Evolutionary conservation across 2,113 vertebrate species (phyloP).

Genomic region (Dendrocopos noguchii): DNA sequence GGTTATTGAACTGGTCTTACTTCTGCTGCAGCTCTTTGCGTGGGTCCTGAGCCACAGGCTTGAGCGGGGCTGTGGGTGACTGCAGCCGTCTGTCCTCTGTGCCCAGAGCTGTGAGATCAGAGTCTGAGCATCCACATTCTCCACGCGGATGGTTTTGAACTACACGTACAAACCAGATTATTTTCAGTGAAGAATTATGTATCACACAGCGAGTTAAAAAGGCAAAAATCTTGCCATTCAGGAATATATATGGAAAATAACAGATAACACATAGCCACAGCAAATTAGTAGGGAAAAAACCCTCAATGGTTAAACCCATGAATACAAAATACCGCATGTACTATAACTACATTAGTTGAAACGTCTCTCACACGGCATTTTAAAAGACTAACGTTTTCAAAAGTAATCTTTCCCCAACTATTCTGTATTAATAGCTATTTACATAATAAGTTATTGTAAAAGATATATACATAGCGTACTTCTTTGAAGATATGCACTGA

Average conservation of each 20-base stretch:
- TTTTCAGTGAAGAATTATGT: neutral
- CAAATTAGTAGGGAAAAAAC: neutral
- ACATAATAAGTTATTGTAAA: slow-evolving; percentile 46
- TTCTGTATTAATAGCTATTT: slow-evolving; percentile 56
- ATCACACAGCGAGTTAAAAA: neutral
- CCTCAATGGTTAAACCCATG: slow-evolving; percentile 13
- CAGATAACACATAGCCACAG: neutral
- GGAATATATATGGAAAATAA: neutral
- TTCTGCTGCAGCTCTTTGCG: neutral
- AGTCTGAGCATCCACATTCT: slow-evolving; percentile 56
- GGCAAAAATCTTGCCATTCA: neutral
- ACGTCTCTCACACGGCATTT: neutral
- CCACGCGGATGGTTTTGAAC: neutral
- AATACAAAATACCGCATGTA: neutral
- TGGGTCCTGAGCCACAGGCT: slow-evolving; percentile 1
- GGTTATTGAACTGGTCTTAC: neutral
- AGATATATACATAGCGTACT: slow-evolving; percentile 37
- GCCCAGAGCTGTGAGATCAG: slow-evolving; percentile 59
- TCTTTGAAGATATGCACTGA: slow-evolving; percentile 57
- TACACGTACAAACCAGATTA: neutral
- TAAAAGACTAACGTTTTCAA: slow-evolving; percentile 11
- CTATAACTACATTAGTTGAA: neutral
- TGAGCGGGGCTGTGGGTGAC: neutral
- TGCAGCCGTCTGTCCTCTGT: slow-evolving; percentile 33
- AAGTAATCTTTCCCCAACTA: slow-evolving; percentile 34